Evolutionary conservation across 2,113 vertebrate genomes (phyloP).

Genomic region (Picathartes gymnocephalus): DNA sequence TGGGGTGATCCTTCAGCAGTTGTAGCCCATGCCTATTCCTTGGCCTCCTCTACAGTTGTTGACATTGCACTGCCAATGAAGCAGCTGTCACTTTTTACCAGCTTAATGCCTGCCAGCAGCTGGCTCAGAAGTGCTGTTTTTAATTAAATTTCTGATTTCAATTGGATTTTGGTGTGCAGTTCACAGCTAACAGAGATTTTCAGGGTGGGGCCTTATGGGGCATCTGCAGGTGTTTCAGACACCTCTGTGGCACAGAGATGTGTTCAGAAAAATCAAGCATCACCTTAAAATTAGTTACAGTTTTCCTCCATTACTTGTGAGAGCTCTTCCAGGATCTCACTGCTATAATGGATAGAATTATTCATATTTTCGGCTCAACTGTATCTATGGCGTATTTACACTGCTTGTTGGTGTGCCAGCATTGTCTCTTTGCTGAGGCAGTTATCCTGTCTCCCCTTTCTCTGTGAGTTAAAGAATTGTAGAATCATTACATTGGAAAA

Average conservation of each 20-base stretch:
- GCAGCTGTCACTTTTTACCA: conserved; percentile 66
- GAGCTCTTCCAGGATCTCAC: not conserved
- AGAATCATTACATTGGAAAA: not conserved
- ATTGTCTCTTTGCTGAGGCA: not conserved
- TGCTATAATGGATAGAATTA: not conserved
- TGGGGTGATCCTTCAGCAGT: not conserved
- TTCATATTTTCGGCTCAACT: not conserved
- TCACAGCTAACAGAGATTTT: conserved; percentile 10
- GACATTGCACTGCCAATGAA: conserved; percentile 26
- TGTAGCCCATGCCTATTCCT: not conserved
- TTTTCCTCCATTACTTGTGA: not conserved
- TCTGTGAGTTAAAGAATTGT: not conserved
- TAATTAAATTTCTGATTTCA: conserved; percentile 61
- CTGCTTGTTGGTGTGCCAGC: not conserved
- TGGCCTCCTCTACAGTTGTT: not conserved
- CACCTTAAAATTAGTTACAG: not conserved
- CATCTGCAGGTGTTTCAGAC: not conserved
- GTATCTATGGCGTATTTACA: not conserved
- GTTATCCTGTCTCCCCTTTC: not conserved
- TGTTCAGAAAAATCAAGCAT: not conserved
- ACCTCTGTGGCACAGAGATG: not conserved
- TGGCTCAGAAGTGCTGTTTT: conserved; percentile 35
- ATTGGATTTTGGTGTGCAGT: conserved; percentile 17
- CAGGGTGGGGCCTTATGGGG: not conserved
- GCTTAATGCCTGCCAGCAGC: conserved; percentile 25